Conservation (phyloP, 2,113 vertebrate species). For the Vidua chalybeata region DNA sequence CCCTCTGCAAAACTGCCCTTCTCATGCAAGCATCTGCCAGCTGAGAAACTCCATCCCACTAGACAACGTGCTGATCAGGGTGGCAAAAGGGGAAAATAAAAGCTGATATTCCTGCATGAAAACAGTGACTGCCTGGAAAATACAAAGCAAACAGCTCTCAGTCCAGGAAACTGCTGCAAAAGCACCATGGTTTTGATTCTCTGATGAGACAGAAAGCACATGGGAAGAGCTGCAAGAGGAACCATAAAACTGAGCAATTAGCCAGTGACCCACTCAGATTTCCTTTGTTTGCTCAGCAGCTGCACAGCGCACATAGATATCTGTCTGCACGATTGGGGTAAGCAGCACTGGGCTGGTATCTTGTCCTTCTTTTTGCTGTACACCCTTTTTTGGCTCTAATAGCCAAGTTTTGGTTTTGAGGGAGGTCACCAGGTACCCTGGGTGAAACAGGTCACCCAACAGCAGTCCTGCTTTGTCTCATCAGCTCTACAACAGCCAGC, state of each 20-base stretch:
- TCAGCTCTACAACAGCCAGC: background rate
- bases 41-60: background rate
- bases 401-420: background rate
- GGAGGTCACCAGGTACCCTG: background rate
- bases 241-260: background rate
- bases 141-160: background rate
- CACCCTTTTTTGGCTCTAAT: background rate
- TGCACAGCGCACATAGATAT: background rate
- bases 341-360: background rate
- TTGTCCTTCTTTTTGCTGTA: background rate
- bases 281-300: background rate
- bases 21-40: background rate
- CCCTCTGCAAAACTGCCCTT: background rate
- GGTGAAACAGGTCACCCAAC: background rate
- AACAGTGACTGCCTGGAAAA: background rate
- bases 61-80: background rate
- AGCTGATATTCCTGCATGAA: background rate
- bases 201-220: background rate
- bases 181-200: background rate
- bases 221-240: background rate
- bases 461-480: accelerated
- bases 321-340: background rate
- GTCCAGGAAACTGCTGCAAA: background rate
- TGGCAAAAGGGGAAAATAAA: background rate
- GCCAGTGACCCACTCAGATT: background rate